Percentiles rank a stretch among this genome's conserved stretches.
Conservation (phyloP, 2,888 invertebrate species). For the Cantharis nigra region DNA sequence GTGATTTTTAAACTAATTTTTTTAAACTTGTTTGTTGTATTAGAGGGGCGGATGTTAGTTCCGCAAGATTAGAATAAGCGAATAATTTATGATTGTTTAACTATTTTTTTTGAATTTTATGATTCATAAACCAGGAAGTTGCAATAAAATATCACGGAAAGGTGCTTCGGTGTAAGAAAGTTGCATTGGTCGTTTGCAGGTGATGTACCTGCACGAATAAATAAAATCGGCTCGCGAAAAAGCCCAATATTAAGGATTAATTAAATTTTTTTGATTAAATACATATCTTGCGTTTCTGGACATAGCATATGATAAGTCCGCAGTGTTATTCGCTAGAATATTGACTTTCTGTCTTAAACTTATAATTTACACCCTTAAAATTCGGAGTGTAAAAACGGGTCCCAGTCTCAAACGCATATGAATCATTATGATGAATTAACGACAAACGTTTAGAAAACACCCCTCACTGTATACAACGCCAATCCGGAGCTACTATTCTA, state of each 20-base stretch:
- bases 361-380: slow-evolving; percentile 58
- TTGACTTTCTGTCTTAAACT: slow-evolving; percentile 59
- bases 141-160: slow-evolving; percentile 29
- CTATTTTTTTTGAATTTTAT: slow-evolving; percentile 15
- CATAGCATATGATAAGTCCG: slow-evolving; percentile 27
- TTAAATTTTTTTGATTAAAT: slow-evolving; percentile 17
- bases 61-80: not conserved
- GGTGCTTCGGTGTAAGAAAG: not conserved
- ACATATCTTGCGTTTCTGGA: slow-evolving; percentile 27
- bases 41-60: not conserved
- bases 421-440: slow-evolving; percentile 60
- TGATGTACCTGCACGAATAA: not conserved
- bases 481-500: slow-evolving; percentile 33
- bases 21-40: not conserved
- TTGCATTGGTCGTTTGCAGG: not conserved
- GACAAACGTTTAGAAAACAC: slow-evolving; percentile 58
- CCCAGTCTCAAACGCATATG: slow-evolving; percentile 57
- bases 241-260: slow-evolving; percentile 16
- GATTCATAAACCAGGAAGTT: slow-evolving; percentile 31
- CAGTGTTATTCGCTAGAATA: slow-evolving; percentile 39
- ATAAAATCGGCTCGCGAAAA: slow-evolving; percentile 20
- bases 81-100: slow-evolving; percentile 26
- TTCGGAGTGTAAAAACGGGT: slow-evolving; percentile 56
- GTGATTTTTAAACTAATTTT: not conserved
- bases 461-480: slow-evolving; percentile 46